These are phyloP conservation scores for Falco biarmicus DNA, from an alignment of 2,797 vertebrate genomes.

Conservation along the genomic window DNA sequence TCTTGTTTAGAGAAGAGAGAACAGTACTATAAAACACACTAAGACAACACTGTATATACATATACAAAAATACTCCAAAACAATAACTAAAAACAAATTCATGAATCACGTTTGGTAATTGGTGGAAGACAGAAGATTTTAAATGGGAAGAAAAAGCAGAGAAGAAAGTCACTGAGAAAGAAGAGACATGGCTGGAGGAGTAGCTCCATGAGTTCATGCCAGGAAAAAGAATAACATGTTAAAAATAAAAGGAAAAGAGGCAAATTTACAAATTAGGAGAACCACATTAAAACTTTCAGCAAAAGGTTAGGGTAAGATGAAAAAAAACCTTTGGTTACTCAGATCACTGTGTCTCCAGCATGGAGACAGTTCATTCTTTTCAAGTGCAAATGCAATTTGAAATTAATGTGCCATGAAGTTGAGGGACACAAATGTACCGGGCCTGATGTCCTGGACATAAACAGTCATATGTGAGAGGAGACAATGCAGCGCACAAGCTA, in stretches of 20 bases:
- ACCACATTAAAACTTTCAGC: neutral
- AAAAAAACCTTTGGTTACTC: neutral
- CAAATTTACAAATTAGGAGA: neutral
- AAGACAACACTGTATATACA: neutral
- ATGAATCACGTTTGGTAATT: neutral
- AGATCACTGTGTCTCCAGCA: neutral
- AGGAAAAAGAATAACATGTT: neutral
- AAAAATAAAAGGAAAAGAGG: neutral
- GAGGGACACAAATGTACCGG: neutral
- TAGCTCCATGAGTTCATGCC: neutral
- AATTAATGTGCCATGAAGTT: neutral
- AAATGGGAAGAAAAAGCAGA: neutral
- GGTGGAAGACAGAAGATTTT: neutral
- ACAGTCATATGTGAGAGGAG: neutral
- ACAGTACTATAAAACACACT: neutral
- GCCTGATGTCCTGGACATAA: neutral
- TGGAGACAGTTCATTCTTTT: neutral
- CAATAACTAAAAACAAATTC: neutral
- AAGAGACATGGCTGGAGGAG: neutral
- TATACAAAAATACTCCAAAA: neutral
- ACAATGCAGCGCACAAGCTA: neutral
- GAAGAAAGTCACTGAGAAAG: neutral
- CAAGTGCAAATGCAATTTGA: neutral
- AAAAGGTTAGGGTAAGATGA: neutral
- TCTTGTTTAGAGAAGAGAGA: neutral